Evolutionary conservation across 2,113 vertebrate genomes (phyloP).

Genomic region (Phyllostomus hastatus): DNA sequence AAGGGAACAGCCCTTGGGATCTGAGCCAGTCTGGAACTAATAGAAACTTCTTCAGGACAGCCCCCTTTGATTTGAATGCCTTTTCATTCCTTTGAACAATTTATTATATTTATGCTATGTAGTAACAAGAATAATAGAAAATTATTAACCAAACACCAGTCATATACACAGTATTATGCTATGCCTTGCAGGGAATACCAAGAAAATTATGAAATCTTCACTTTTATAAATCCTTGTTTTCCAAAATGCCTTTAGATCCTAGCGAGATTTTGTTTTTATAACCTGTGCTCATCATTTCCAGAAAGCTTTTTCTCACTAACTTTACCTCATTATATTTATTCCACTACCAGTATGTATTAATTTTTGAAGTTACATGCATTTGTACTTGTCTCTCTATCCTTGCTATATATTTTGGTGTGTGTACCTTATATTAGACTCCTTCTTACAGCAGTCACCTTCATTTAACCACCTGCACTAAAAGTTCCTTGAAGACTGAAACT

Average conservation of each 20-base stretch:
- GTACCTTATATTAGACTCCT: background rate
- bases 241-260: background rate
- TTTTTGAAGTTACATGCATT: background rate
- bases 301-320: background rate
- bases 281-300: background rate
- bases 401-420: background rate
- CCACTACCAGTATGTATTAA: background rate
- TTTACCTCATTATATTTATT: background rate
- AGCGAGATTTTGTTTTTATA: background rate
- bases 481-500: background rate
- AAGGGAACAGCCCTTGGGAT: background rate
- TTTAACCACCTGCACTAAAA: background rate
- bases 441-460: background rate
- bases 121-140: background rate
- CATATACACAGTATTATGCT: background rate
- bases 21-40: background rate
- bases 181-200: background rate
- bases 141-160: background rate
- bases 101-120: background rate
- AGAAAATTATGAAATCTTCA: background rate
- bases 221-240: background rate
- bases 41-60: background rate
- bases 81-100: background rate
- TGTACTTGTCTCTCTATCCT: background rate
- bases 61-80: background rate